A percentile compares a stretch with the other conserved stretches of the same genome.
phyloP scores from a whole-genome alignment of 2,888 invertebrate genomes.

The Helicoverpa assulta region DNA sequence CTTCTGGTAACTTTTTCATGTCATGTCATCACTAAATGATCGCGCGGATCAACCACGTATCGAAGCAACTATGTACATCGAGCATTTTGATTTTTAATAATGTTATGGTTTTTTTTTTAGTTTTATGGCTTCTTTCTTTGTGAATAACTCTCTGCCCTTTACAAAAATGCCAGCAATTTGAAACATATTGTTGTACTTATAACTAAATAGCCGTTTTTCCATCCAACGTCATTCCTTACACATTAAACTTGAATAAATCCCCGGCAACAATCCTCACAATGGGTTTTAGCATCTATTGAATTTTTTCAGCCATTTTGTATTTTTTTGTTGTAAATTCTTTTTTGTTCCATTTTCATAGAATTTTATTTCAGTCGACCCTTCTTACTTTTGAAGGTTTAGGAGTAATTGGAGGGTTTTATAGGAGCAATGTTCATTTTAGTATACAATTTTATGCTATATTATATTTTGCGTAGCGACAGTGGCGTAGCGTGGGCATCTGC shows the following conservation, averaged over 20 bases:
- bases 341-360: neutral
- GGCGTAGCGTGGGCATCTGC: too few relatives aligned
- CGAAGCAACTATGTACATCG: too few relatives aligned
- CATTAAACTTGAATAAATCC: conserved; percentile 53
- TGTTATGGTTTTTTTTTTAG: too few relatives aligned
- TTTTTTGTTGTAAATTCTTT: conserved; percentile 15
- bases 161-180: conserved; percentile 27
- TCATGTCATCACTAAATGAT: too few relatives aligned
- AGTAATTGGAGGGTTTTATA: conserved; percentile 17
- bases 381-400: conserved; percentile 11
- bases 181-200: conserved; percentile 25
- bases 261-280: conserved; percentile 39
- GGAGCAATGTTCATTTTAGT: too few relatives aligned
- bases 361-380: conserved; percentile 12
- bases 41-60: too few relatives aligned
- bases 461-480: too few relatives aligned
- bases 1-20: too few relatives aligned
- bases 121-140: neutral
- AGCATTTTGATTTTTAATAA: too few relatives aligned
- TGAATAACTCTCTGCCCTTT: neutral
- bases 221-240: conserved; percentile 15
- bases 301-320: conserved; percentile 31
- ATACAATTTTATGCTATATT: too few relatives aligned
- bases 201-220: conserved; percentile 20
- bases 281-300: conserved; percentile 43